A percentile compares a stretch with the other conserved stretches of the same genome.
These are phyloP conservation scores for Sussaba pulchella DNA, from an alignment of 2,888 invertebrate genomes.

Conservation along the genomic window DNA sequence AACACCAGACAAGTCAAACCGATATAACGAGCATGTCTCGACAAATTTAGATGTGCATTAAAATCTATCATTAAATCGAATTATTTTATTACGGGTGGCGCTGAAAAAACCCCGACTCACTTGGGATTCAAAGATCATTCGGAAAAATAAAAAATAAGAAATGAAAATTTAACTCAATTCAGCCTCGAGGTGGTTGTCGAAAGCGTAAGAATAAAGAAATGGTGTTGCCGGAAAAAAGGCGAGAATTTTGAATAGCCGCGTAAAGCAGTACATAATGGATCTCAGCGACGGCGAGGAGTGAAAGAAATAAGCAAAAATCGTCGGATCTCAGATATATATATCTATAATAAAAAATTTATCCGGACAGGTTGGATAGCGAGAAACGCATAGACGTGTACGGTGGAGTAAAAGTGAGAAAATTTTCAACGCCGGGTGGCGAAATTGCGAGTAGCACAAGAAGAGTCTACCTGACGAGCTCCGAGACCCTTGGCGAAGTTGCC, in stretches of 20 bases:
- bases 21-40: background rate
- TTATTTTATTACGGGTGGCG: background rate
- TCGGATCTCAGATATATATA: background rate
- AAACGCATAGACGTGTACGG: slow-evolving; percentile 12
- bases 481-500: slow-evolving; percentile 61
- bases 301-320: background rate
- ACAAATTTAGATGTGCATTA: background rate
- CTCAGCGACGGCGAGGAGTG: slow-evolving; percentile 19
- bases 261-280: slow-evolving; percentile 7
- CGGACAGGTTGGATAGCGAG: slow-evolving; percentile 30
- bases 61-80: background rate
- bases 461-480: slow-evolving; percentile 58
- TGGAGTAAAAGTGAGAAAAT: slow-evolving; percentile 46
- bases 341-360: slow-evolving; percentile 51
- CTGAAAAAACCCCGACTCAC: no score
- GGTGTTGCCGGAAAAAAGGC: background rate
- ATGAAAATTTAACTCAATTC: no score
- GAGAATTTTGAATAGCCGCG: slow-evolving; percentile 5
- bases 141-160: no score
- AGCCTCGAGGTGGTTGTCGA: no score
- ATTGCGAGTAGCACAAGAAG: slow-evolving; percentile 53
- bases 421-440: slow-evolving; percentile 50
- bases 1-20: no score
- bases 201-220: background rate
- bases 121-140: no score